Evolutionary conservation across 1,140 invertebrate genomes (phyloP), one percentile per base, ranked within the genome.

Genomic region (Bradynema listronoti): DNA sequence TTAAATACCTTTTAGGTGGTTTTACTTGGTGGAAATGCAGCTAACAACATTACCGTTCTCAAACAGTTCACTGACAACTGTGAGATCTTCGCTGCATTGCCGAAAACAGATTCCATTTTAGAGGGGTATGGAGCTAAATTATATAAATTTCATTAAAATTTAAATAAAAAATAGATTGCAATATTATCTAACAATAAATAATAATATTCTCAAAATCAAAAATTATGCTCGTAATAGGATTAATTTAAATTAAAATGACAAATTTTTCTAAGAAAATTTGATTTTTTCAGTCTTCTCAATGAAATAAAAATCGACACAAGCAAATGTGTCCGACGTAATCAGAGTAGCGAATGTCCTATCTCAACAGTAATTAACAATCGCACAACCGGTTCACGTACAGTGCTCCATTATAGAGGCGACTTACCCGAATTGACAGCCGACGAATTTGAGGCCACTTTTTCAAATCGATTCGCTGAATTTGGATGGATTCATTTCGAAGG

Each of bases 401-500:
- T 68, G 19, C 29, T 68, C n/a, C 66, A 68, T 57, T 69, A 59
- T 36, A 29, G 66, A 25, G 66, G 66, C 4, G 51, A 49, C 36
- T 34, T 68, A 34, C 53, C 53, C 5, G 66, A 68, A 45, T 24
- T 66, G 9, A 52, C 33, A 2, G 9, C 41, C n/a, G 43, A 67
- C 11, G 66, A 68, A 61, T 68, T 68, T 39, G 24, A 25, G 16
- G 25, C 4, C n/a, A 22, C 50, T 30, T 67, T 63, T 55, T 25
- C 6, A 0, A 7, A 34, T n/a, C 1, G 30, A 24, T 19, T 66
- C n/a, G 27, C 41, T 7, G 24, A 68, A 19, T 46, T 36, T 14
- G 30, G 11, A 5, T 67, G 65, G 65, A 56, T 67, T 22, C 65
- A 67, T 55, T 67, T 67, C 55, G 65, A 67, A 57, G 65, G 65